phyloP scores from a whole-genome alignment of 2,888 invertebrate genomes.

The Drosophila acutilabella region DNA sequence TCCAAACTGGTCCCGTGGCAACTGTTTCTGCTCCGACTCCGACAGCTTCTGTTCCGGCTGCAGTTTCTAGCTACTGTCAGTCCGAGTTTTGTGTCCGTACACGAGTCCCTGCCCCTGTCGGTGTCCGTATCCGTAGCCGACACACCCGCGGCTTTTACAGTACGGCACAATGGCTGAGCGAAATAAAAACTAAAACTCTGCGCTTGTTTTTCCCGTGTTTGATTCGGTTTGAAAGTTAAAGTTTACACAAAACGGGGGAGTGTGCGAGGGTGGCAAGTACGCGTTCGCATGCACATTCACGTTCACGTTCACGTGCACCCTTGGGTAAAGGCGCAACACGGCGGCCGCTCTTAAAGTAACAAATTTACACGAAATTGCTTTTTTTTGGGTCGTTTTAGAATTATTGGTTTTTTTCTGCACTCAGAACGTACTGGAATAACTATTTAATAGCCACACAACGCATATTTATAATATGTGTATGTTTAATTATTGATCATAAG shows the following conservation, averaged over 20 bases:
- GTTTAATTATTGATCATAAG: not conserved
- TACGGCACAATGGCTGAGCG: slow-evolving; percentile 44
- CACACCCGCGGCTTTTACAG: slow-evolving; percentile 58
- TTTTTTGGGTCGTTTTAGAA: not conserved
- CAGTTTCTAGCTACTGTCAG: slow-evolving; percentile 13
- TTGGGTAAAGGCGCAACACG: slow-evolving; percentile 57
- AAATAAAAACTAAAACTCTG: slow-evolving; percentile 71
- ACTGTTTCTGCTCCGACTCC: slow-evolving; percentile 22
- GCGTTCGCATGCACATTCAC: slow-evolving; percentile 10
- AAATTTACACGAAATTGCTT: slow-evolving; percentile 28
- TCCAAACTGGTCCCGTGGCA: slow-evolving; percentile 46
- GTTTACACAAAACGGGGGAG: slow-evolving; percentile 36
- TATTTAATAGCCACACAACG: slow-evolving; percentile 1
- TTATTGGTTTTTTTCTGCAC: slow-evolving; percentile 3
- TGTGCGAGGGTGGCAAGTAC: slow-evolving; percentile 28
- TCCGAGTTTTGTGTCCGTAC: slow-evolving; percentile 4
- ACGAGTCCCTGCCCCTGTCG: slow-evolving; percentile 17
- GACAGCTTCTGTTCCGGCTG: too few species aligned
- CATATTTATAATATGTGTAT: not conserved
- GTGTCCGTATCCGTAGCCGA: slow-evolving; percentile 29
- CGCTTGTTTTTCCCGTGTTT: slow-evolving; percentile 55
- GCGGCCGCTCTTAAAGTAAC: slow-evolving; percentile 45
- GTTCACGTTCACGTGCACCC: slow-evolving; percentile 22
- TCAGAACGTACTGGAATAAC: slow-evolving; percentile 1
- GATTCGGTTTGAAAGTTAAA: slow-evolving; percentile 57